Base-by-base conservation (phyloP, 1,140 invertebrate species). In the Bombus waltoni region DNA sequence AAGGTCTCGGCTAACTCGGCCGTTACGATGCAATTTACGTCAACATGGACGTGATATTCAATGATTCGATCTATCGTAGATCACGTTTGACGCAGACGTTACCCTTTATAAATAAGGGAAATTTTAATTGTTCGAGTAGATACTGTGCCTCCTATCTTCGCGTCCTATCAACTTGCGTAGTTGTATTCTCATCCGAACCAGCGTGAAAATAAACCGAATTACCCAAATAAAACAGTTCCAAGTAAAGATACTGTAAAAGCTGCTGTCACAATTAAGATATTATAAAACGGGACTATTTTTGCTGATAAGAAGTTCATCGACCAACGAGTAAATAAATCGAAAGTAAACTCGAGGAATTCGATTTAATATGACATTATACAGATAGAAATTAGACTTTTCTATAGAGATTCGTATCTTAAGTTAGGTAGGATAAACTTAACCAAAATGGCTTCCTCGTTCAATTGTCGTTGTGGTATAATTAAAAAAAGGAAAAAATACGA, bases 181-280 rank as follows among this genome's bases (percentile, higher is more conserved):
- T 11, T 32, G 18, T 38, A 59, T 76, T 59, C n/a, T 28, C 47
- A 32, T 25, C 9, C 11, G 13, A 15, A 38, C 4, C 44, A 11
- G 3, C 13, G 1, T 38, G 47, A 38, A 57, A 59, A 76, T 76
- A 76, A 76, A 76, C 35, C 38, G 6, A 76, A 76, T 76, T 76
- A 28, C 25, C 22, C 25, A 11, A 53, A 22, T 53, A 53, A 18
- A 8, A 1, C 8, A 18, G 47, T 22, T 53, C n/a, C 44, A 38
- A 59, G 28, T 59, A 74, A 74, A 74, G 25, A 66, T 2, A 8
- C 65, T 66, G 65, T 32, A 66, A 66, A 66, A 32, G 32, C 5
- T 32, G 5, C 65, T 18, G 32, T 32, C 65, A 2, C 65, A 0
- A 66, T n/a, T 66, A 66, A 32, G 15, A 32, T 8, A 66, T 32